Percentiles rank a stretch among this genome's conserved stretches.
These are phyloP conservation scores for Rhopilema esculentum DNA, from an alignment of 30 jellyfish, hydroid and myxozoan species.

Conservation along the genomic window DNA sequence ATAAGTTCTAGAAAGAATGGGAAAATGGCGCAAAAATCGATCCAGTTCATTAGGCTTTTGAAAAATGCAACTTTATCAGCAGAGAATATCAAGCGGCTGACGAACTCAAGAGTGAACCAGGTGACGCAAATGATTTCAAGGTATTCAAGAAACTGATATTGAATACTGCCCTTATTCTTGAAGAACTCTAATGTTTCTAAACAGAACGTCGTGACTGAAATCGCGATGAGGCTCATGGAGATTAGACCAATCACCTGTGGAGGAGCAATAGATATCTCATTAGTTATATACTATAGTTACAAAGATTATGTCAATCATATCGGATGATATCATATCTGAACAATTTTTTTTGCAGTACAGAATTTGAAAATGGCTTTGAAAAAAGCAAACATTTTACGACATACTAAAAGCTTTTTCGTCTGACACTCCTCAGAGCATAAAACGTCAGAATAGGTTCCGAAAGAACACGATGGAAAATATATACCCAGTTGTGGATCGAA, in stretches of 20 bases:
- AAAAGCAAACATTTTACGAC: no score
- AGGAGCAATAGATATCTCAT: neutral
- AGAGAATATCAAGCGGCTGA: slow-evolving; percentile 61
- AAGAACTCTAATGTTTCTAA: slow-evolving; percentile 78
- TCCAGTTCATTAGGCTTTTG: slow-evolving; percentile 86
- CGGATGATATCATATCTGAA: no score
- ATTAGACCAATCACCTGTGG: slow-evolving; percentile 79
- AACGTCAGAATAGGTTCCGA: no score
- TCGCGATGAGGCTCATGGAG: slow-evolving; percentile 79
- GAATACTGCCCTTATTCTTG: slow-evolving; percentile 42
- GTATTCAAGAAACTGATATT: slow-evolving; percentile 41
- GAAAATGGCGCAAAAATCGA: slow-evolving; percentile 87
- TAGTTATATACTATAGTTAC: no score
- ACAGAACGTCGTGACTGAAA: slow-evolving; percentile 89
- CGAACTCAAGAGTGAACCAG: slow-evolving; percentile 85
- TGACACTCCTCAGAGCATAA: no score
- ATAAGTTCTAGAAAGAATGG: slow-evolving; percentile 83
- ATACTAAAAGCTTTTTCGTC: no score
- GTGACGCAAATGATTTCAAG: slow-evolving; percentile 83
- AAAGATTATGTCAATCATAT: no score
- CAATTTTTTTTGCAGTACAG: no score
- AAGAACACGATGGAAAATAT: no score
- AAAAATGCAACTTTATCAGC: slow-evolving; percentile 68
- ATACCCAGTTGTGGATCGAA: no score
- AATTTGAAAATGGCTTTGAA: no score